Evolutionary conservation across 2,113 vertebrate species (phyloP), one percentile per base, ranked within the genome.

Genomic region (Pelvicachromis taeniatus): DNA sequence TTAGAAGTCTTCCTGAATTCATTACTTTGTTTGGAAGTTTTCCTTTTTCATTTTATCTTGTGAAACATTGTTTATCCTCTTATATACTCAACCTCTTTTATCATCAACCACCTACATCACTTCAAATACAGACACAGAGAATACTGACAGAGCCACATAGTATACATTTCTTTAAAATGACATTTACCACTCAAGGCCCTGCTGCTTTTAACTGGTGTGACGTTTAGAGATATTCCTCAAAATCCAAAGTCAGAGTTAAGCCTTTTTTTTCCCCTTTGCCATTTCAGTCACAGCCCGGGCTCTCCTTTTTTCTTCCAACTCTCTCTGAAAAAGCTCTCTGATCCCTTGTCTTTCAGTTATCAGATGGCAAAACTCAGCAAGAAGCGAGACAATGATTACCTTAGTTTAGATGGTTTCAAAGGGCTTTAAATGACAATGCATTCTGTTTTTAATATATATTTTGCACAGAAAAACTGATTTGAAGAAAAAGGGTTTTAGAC

Each of bases 321-420:
- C 31, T 29, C 58, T 61, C 16, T 50, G 16, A 16, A 31, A 6
- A 21, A 16, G 1, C 81, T 56, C 38, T 19, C 2, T 31, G 48
- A 16, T 68, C 33, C 17, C n/a, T 26, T 33, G 33, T 23, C 17
- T 77, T 70, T 80, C 6, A 83, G 23, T 19, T 19, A n/a, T 77
- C 45, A 7, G 13, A 13, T 19, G 42, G 23, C 45, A 48, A 73
- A 73, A 73, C 9, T 0, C 42, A 73, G 42, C 9, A 50, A 48
- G 65, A 70, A 45, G 6, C 2, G 2, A 48, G 42, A 50, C 1
- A 1, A 29, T 48, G 14, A 73, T 73, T 4, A 6, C 0, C 1
- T 73, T 48, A 6, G 9, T 29, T 73, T 17, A 48, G 17, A 73
- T 29, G 13, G 26, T 70, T 45, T 48, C 17, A 70, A 23, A 42